Conservation (phyloP, 1,140 invertebrate species). For the Solenopsis fugax region DNA sequence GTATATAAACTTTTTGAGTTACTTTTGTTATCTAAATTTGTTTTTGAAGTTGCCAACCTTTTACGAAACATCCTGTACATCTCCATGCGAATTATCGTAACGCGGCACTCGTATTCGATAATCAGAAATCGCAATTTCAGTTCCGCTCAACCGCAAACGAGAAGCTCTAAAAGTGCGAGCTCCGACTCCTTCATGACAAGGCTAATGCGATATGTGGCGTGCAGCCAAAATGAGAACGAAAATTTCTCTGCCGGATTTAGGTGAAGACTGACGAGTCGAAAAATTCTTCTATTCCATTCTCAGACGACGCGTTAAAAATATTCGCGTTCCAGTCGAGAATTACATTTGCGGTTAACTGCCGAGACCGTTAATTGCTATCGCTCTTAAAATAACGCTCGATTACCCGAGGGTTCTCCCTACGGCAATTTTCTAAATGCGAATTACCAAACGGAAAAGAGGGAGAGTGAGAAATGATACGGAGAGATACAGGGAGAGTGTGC, state of each 20-base stretch:
- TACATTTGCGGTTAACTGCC: constrained; percentile 40
- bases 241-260: constrained; percentile 18
- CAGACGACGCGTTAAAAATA: constrained; percentile 62
- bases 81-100: background rate
- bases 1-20: no score
- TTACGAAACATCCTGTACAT: no score
- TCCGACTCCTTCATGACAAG: constrained; percentile 12
- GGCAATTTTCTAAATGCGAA: constrained; percentile 69
- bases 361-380: constrained; percentile 68
- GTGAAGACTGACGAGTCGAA: constrained; percentile 15
- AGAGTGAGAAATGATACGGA: constrained; percentile 20
- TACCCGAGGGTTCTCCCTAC: constrained; percentile 42
- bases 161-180: background rate
- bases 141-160: background rate
- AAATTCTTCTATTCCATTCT: constrained; percentile 48
- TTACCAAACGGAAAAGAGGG: background rate
- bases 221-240: constrained; percentile 25
- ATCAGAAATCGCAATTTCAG: constrained; percentile 6
- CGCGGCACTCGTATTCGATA: background rate
- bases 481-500: background rate
- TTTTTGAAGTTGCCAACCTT: no score
- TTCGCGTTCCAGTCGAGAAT: constrained; percentile 40
- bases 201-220: constrained; percentile 30
- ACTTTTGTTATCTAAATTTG: no score
- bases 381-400: constrained; percentile 74